Evolutionary conservation across 2,113 vertebrate species (phyloP).

Genomic region (Desmodus rotundus): DNA sequence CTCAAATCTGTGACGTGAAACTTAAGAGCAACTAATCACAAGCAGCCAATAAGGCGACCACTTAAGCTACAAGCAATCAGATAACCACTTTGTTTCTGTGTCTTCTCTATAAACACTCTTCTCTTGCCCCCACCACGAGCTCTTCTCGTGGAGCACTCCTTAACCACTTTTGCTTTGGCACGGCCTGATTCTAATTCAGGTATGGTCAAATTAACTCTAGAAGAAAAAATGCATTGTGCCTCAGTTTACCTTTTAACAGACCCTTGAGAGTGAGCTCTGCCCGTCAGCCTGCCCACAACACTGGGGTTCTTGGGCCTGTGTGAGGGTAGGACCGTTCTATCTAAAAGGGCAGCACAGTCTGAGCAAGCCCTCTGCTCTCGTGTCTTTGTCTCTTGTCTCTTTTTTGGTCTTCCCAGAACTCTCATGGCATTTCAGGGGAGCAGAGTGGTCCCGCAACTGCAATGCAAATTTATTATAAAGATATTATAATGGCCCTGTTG

Average conservation of each 20-base stretch:
- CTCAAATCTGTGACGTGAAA: not conserved
- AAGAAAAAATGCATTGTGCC: not conserved
- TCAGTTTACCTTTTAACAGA: not conserved
- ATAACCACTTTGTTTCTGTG: not conserved
- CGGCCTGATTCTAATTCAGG: not conserved
- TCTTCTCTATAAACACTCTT: not conserved
- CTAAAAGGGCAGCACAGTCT: not conserved
- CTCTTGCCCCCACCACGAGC: not conserved
- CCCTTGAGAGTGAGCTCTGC: not conserved
- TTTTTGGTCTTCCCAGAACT: not conserved
- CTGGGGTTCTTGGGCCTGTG: not conserved
- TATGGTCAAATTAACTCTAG: not conserved
- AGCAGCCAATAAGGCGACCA: not conserved
- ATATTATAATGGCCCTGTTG: not conserved
- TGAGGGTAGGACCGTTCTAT: not conserved
- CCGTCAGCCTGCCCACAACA: not conserved
- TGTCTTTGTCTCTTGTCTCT: not conserved
- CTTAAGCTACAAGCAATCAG: not conserved
- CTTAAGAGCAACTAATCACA: not conserved
- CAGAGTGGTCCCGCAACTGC: not conserved
- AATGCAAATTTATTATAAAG: not conserved
- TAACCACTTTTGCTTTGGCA: not conserved
- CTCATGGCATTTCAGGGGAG: not conserved
- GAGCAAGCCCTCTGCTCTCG: not conserved
- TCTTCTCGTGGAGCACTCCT: fast-evolving